These are phyloP conservation scores for Paramisgurnus dabryanus DNA, from an alignment of 2,113 vertebrate species.

Conservation along the genomic window DNA sequence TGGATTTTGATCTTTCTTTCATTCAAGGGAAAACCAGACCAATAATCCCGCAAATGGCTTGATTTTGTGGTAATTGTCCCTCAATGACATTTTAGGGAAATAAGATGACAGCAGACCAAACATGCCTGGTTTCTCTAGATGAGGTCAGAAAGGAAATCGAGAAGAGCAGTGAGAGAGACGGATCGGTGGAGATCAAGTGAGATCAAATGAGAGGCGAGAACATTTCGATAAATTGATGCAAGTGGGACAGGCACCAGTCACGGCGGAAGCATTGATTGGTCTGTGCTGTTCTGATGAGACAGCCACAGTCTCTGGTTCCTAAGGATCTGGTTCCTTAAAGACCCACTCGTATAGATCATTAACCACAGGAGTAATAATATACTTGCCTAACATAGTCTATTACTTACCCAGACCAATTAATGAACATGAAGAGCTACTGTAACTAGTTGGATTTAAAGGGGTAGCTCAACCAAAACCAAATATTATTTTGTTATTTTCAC, in stretches of 20 bases:
- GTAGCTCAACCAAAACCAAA: no score
- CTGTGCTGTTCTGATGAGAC: conserved; percentile 61
- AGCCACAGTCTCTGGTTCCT: conserved; percentile 50
- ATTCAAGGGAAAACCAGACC: no score
- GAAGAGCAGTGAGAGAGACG: neutral
- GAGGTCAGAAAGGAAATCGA: neutral
- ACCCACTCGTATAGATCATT: conserved; percentile 57
- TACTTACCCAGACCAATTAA: conserved; percentile 60
- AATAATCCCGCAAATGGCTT: neutral
- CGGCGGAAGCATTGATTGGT: conserved; percentile 63
- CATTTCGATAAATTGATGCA: conserved; percentile 58
- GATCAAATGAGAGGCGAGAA: conserved; percentile 55
- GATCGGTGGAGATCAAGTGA: conserved; percentile 6
- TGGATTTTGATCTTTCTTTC: no score
- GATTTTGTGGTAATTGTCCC: neutral
- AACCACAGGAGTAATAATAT: conserved; percentile 64
- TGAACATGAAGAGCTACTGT: conserved; percentile 1
- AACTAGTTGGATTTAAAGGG: neutral
- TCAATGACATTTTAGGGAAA: neutral
- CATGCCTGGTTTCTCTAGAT: conserved; percentile 12
- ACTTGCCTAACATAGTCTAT: conserved; percentile 64
- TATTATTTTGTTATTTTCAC: no score
- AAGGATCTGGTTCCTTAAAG: conserved; percentile 48
- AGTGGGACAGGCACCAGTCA: conserved; percentile 58
- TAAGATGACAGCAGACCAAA: neutral